A percentile compares a stretch with the other conserved stretches of the same genome.
These are phyloP conservation scores for Campylorhamphus procurvoides DNA, from an alignment of 2,113 vertebrate species.

Conservation along the genomic window DNA sequence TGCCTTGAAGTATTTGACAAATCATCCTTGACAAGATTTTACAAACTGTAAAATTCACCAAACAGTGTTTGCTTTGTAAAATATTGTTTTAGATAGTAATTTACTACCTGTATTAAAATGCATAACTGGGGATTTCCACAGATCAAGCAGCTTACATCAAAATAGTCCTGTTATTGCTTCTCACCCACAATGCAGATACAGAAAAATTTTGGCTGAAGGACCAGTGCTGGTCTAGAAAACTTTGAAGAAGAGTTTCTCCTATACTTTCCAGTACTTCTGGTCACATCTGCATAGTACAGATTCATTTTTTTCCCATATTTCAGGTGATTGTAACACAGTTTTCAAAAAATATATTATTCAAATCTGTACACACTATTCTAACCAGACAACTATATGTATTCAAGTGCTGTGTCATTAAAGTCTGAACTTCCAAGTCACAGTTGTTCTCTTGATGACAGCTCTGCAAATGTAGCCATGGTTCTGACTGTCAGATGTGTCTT, in stretches of 20 bases:
- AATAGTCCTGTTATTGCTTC: neutral
- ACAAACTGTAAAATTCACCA: neutral
- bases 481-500: neutral
- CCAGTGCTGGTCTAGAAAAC: neutral
- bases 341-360: neutral
- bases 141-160: neutral
- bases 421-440: neutral
- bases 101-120: neutral
- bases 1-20: slow-evolving; percentile 18
- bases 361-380: neutral
- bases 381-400: neutral
- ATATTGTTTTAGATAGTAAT: neutral
- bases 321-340: neutral
- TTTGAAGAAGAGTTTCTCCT: neutral
- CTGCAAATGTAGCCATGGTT: neutral
- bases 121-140: neutral
- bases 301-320: neutral
- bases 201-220: neutral
- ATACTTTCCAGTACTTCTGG: neutral
- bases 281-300: neutral
- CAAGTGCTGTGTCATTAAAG: neutral
- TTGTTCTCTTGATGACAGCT: neutral
- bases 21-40: slow-evolving; percentile 26
- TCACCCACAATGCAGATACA: neutral
- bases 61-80: neutral